phyloP scores from a whole-genome alignment of 2,888 invertebrate species.

The Choristoneura rosaceana region DNA sequence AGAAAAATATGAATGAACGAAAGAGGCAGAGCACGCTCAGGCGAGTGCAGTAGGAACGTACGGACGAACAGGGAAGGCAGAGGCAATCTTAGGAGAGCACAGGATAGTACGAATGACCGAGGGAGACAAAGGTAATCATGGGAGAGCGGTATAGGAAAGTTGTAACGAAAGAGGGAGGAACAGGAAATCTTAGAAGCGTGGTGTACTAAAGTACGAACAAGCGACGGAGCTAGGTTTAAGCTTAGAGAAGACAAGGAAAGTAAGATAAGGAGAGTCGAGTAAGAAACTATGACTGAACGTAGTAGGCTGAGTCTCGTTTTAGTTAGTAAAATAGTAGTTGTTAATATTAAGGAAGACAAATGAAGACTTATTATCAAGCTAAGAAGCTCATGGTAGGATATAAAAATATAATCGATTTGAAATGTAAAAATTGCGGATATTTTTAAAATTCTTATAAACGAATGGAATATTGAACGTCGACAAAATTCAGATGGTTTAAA shows the following conservation, averaged over 20 bases:
- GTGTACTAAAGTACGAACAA: background rate
- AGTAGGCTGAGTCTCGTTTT: background rate
- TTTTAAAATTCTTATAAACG: no score
- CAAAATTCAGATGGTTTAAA: no score
- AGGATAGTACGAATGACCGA: background rate
- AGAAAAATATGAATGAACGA: no score
- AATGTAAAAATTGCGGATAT: no score
- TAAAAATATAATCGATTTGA: no score
- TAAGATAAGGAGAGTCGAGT: background rate
- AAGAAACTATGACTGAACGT: background rate
- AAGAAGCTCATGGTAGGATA: no score
- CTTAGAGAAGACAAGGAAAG: background rate
- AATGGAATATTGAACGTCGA: no score
- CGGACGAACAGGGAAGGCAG: background rate
- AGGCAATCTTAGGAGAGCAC: background rate
- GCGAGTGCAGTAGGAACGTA: background rate
- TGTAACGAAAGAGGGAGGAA: background rate
- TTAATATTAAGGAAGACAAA: background rate
- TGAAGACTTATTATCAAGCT: no score
- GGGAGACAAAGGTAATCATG: background rate
- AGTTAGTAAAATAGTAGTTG: background rate
- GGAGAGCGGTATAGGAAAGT: background rate
- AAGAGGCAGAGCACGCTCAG: background rate
- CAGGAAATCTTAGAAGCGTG: background rate
- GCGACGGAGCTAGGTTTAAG: background rate